Evolutionary conservation across 1,140 invertebrate species (phyloP).

Genomic region (Latrodectus geometricus): DNA sequence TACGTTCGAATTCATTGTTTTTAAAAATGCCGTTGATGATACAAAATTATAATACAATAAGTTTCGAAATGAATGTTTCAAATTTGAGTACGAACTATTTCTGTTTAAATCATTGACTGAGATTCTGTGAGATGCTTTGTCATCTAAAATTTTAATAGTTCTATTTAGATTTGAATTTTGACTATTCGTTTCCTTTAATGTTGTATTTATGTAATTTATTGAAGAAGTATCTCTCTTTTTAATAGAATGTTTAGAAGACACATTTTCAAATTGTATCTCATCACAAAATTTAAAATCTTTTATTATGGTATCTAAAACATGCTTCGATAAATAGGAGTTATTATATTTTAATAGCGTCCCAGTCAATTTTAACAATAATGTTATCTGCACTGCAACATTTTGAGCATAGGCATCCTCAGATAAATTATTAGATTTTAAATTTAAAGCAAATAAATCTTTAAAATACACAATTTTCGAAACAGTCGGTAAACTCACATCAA

Average conservation of each 20-base stretch:
- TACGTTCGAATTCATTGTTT: not conserved
- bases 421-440: not conserved
- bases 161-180: no score
- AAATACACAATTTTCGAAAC: not conserved
- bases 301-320: not conserved
- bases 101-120: no score
- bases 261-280: not conserved
- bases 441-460: not conserved
- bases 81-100: not conserved
- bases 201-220: no score
- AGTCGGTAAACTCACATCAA: not conserved
- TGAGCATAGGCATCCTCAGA: not conserved
- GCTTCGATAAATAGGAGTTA: not conserved
- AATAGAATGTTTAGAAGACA: not conserved
- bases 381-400: not conserved
- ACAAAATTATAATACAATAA: slow-evolving; percentile 38
- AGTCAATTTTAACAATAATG: not conserved
- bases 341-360: not conserved
- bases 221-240: slow-evolving; percentile 6
- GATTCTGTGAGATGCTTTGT: no score
- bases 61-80: slow-evolving; percentile 18
- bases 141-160: no score
- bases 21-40: slow-evolving; percentile 26
- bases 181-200: no score
- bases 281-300: slow-evolving; percentile 4